Percentiles rank a stretch among this genome's conserved stretches.
phyloP scores from a whole-genome alignment of 2,797 vertebrate species.

The Cetoscarus ocellatus region DNA sequence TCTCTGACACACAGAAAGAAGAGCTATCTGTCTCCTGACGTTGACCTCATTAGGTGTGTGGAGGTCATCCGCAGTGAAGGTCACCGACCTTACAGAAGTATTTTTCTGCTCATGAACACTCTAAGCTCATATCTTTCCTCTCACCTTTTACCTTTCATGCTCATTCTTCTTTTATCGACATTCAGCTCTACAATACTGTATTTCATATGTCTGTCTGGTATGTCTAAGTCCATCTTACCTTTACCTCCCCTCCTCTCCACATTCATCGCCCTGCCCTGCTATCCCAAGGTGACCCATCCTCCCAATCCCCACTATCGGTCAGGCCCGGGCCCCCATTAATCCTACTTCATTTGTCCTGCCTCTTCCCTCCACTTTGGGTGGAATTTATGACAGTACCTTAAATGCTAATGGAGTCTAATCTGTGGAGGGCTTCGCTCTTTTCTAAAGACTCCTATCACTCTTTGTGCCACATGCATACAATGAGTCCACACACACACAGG shows the following conservation, averaged over 20 bases:
- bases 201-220: conserved; percentile 71
- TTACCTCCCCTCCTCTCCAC: conserved; percentile 60
- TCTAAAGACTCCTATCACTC: conserved; percentile 86
- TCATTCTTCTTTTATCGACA: conserved; percentile 73
- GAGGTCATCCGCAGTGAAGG: conserved; percentile 54
- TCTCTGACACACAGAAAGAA: conserved; percentile 11
- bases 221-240: conserved; percentile 70
- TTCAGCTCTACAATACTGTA: conserved; percentile 52
- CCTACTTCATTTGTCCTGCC: conserved; percentile 84
- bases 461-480: conserved; percentile 78
- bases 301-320: conserved; percentile 84
- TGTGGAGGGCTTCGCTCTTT: conserved; percentile 80
- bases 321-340: conserved; percentile 82
- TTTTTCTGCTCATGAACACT: conserved; percentile 48
- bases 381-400: conserved; percentile 88
- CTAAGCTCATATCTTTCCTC: conserved; percentile 60
- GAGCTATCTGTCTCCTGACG: conserved; percentile 56
- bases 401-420: conserved; percentile 87
- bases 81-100: conserved; percentile 66
- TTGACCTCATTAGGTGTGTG: conserved; percentile 68
- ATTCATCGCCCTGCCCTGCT: conserved; percentile 64
- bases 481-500: conserved; percentile 70
- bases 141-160: conserved; percentile 73
- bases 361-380: conserved; percentile 82
- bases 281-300: conserved; percentile 84